Evolutionary conservation across 2,888 invertebrate species (phyloP).

Genomic region (Nineta flava): DNA sequence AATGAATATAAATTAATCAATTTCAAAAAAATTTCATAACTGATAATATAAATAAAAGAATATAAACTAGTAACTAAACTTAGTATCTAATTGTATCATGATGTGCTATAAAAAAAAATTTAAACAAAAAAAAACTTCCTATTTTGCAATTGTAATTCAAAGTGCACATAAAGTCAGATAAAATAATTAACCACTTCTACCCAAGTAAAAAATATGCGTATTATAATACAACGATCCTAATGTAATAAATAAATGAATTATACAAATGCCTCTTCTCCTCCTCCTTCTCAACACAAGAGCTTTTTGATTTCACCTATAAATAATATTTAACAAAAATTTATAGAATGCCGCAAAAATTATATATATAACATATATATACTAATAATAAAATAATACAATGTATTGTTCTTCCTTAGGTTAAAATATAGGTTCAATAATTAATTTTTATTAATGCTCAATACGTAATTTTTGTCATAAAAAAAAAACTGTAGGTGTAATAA

Average conservation of each 20-base stretch:
- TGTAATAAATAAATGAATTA: not conserved
- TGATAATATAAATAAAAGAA: too few relatives aligned
- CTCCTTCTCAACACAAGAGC: not conserved
- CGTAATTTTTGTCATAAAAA: too few relatives aligned
- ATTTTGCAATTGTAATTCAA: too few relatives aligned
- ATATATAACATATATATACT: not conserved
- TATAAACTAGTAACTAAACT: too few relatives aligned
- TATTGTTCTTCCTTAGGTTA: constrained; percentile 23
- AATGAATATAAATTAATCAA: too few relatives aligned
- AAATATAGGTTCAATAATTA: constrained; percentile 1
- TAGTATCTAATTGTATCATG: too few relatives aligned
- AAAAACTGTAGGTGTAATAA: not conserved
- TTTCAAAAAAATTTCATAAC: too few relatives aligned
- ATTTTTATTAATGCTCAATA: not conserved
- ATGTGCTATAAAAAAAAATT: too few relatives aligned
- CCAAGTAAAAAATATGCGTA: too few relatives aligned
- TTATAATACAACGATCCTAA: not conserved
- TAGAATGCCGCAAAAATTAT: constrained; percentile 1
- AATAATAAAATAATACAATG: constrained; percentile 18
- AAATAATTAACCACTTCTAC: too few relatives aligned
- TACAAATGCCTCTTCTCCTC: not conserved
- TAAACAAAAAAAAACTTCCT: too few relatives aligned
- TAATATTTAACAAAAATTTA: not conserved
- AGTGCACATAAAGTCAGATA: too few relatives aligned
- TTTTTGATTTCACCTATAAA: not conserved